A percentile compares a stretch with the other conserved stretches of the same genome.
Conservation (phyloP, 2,888 invertebrate genomes). For the Chrysomela aeneicollis region DNA sequence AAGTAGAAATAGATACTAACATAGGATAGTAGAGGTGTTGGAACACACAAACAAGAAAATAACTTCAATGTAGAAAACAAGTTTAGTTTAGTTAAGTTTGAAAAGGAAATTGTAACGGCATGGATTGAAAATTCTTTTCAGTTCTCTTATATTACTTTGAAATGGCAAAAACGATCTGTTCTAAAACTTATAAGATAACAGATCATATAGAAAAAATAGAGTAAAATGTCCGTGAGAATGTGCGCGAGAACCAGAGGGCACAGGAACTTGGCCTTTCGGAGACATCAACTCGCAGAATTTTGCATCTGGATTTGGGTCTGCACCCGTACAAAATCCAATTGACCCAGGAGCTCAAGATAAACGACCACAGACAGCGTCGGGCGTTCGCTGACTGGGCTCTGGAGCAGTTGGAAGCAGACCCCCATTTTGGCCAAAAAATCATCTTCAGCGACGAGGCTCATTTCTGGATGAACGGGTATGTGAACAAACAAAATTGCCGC, state of each 20-base stretch:
- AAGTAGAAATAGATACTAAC: background rate
- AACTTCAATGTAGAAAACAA: background rate
- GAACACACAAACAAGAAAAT: background rate
- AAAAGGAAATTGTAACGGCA: too few species aligned
- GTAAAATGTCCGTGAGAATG: too few species aligned
- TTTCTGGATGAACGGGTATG: too few species aligned
- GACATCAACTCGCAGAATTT: background rate
- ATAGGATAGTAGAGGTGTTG: background rate
- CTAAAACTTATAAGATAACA: too few species aligned
- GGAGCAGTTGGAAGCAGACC: background rate
- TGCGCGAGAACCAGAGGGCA: background rate
- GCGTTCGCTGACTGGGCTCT: background rate
- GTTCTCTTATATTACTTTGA: too few species aligned
- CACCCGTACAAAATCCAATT: slow-evolving; percentile 20
- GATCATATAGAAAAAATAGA: too few species aligned
- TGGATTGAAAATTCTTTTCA: too few species aligned
- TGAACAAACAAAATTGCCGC: too few species aligned
- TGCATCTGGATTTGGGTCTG: background rate
- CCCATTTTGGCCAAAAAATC: background rate
- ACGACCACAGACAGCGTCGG: background rate
- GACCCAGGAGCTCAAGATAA: slow-evolving; percentile 31
- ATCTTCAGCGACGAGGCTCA: background rate
- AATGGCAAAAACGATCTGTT: too few species aligned
- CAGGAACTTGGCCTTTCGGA: background rate
- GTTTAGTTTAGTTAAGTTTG: too few species aligned